A percentile compares a stretch with the other conserved stretches of the same genome.
These are phyloP conservation scores for Porites cylindrica DNA, from an alignment of 92 coral and sea anemone genomes.

Conservation along the genomic window DNA sequence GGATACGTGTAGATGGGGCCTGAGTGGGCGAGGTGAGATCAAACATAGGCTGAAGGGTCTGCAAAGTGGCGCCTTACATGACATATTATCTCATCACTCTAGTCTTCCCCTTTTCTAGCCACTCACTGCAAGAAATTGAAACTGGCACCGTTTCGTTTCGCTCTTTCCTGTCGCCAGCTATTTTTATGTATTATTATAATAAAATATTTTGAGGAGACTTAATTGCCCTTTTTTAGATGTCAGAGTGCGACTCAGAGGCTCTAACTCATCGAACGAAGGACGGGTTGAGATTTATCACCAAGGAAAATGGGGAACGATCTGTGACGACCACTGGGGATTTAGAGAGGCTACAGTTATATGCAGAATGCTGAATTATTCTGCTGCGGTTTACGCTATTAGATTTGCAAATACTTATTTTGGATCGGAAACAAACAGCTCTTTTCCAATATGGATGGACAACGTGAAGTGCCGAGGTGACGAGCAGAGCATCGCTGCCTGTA, in stretches of 20 bases:
- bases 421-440: constrained; percentile 1
- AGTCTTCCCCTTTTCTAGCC: too few relatives aligned
- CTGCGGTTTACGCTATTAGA: constrained; percentile 1
- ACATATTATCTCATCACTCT: too few relatives aligned
- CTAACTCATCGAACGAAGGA: constrained; percentile 13
- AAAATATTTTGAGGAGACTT: too few relatives aligned
- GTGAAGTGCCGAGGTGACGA: constrained; percentile 50
- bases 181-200: too few relatives aligned
- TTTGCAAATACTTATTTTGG: constrained; percentile 22
- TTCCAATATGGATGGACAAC: constrained; percentile 35
- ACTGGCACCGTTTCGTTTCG: too few relatives aligned
- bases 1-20: too few relatives aligned
- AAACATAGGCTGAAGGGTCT: too few relatives aligned
- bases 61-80: too few relatives aligned
- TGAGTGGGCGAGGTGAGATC: too few relatives aligned
- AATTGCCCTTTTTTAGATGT: background rate
- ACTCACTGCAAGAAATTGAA: too few relatives aligned
- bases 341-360: constrained; percentile 23
- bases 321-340: constrained; percentile 41
- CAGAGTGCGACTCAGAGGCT: background rate
- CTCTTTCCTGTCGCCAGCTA: too few relatives aligned
- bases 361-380: constrained; percentile 36
- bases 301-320: constrained; percentile 29
- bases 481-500: constrained; percentile 34
- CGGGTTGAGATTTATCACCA: constrained; percentile 34